phyloP scores from a whole-genome alignment of 2,797 vertebrate species.

The Silurus aristotelis region DNA sequence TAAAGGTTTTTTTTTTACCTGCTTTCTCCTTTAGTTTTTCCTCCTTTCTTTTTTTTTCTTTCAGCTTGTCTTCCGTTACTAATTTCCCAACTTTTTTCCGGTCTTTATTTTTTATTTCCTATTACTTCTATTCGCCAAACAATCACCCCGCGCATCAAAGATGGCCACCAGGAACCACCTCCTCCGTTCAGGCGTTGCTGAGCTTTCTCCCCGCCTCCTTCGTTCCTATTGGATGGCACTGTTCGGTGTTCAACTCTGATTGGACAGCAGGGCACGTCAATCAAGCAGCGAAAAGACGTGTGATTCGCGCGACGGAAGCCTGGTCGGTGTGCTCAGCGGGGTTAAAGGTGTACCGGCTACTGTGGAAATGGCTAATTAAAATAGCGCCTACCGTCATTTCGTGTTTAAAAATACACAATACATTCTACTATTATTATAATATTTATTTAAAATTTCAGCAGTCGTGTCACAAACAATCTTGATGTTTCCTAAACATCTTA shows the following conservation, averaged over 20 bases:
- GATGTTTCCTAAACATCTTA: background rate
- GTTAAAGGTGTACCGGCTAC: slow-evolving; percentile 65
- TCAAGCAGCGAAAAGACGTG: slow-evolving; percentile 53
- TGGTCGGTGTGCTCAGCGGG: slow-evolving; percentile 67
- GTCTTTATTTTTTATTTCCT: slow-evolving; percentile 66
- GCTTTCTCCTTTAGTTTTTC: slow-evolving; percentile 61
- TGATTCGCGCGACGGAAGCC: slow-evolving; percentile 13
- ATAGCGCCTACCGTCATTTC: background rate
- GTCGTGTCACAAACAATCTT: background rate
- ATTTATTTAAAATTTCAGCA: background rate
- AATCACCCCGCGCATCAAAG: slow-evolving; percentile 82
- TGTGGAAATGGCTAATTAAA: background rate
- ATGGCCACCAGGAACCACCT: slow-evolving; percentile 82
- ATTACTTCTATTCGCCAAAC: slow-evolving; percentile 79
- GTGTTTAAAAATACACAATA: background rate
- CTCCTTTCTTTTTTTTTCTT: slow-evolving; percentile 55
- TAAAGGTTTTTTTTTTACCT: slow-evolving; percentile 64
- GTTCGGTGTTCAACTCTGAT: slow-evolving; percentile 24
- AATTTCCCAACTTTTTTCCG: slow-evolving; percentile 49
- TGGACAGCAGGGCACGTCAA: slow-evolving; percentile 44
- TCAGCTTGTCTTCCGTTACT: slow-evolving; percentile 48
- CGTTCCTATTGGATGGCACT: slow-evolving; percentile 58
- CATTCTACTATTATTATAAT: background rate
- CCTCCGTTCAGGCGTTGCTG: slow-evolving; percentile 71
- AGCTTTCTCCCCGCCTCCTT: slow-evolving; percentile 62